Percentiles rank a stretch among this genome's conserved stretches.
These are phyloP conservation scores for Luperina nickerlii DNA, from an alignment of 2,888 invertebrate genomes.

Conservation along the genomic window DNA sequence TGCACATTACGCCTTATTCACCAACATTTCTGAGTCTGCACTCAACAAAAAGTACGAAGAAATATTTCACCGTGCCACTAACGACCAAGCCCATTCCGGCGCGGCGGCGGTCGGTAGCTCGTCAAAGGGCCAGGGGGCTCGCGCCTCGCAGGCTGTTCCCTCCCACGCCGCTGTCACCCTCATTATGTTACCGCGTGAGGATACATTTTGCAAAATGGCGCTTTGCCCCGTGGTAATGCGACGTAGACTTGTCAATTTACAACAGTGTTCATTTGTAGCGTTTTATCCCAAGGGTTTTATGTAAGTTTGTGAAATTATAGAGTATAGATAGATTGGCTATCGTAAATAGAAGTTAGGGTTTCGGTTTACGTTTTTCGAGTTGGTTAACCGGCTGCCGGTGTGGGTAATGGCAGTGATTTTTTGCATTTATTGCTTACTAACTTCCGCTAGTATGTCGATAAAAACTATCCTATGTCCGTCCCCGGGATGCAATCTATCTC, in stretches of 20 bases:
- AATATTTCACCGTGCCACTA: constrained; percentile 62
- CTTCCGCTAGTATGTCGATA: too few relatives aligned
- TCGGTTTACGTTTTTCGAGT: constrained; percentile 36
- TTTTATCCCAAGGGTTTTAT: constrained; percentile 42
- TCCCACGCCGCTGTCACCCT: constrained; percentile 75
- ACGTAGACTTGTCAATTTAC: constrained; percentile 68
- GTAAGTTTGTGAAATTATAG: constrained; percentile 51
- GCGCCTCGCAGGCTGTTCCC: constrained; percentile 69
- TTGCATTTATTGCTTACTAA: constrained; percentile 23
- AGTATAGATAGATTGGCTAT: background rate
- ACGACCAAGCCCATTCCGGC: constrained; percentile 69
- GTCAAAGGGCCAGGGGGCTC: constrained; percentile 73
- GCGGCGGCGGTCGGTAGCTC: constrained; percentile 64
- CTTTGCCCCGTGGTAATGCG: constrained; percentile 64
- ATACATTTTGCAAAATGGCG: constrained; percentile 71
- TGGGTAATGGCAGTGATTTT: constrained; percentile 38
- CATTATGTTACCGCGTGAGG: constrained; percentile 72
- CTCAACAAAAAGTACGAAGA: constrained; percentile 45
- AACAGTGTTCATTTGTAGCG: constrained; percentile 63
- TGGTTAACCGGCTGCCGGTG: constrained; percentile 24
- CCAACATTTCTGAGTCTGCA: constrained; percentile 46
- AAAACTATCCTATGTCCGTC: too few relatives aligned
- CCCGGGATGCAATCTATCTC: too few relatives aligned
- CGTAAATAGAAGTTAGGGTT: constrained; percentile 44
- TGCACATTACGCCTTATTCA: constrained; percentile 45